phyloP scores from a whole-genome alignment of 2,113 vertebrate species.

The Odontesthes bonariensis region DNA sequence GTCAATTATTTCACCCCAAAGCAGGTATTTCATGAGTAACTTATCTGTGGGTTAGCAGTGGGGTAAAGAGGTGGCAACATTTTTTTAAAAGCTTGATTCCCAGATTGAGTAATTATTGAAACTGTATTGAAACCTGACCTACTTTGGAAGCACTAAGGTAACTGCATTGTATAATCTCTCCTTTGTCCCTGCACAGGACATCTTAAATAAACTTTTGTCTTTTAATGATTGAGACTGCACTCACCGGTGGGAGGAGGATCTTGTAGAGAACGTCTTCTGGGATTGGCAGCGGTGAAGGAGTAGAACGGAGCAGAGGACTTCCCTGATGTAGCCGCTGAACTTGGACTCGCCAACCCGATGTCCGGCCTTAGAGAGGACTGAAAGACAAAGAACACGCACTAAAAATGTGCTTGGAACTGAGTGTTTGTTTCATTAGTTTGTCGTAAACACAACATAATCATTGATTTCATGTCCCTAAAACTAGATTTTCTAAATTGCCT shows the following conservation, averaged over 20 bases:
- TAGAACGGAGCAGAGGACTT: conserved; percentile 91
- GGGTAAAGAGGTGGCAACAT: not conserved
- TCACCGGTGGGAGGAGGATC: conserved; percentile 89
- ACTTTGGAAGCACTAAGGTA: not conserved
- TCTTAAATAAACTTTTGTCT: conserved; percentile 14
- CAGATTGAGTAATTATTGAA: not conserved
- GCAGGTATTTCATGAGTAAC: not conserved
- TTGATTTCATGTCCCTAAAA: not conserved
- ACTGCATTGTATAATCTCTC: conserved; percentile 15
- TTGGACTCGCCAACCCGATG: conserved; percentile 87
- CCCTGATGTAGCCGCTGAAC: conserved; percentile 86
- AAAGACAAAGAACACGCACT: conserved; percentile 49
- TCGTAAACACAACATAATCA: not conserved
- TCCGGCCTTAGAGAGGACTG: conserved; percentile 89
- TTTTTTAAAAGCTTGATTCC: not conserved
- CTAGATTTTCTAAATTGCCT: not conserved
- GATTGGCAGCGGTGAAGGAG: conserved; percentile 89
- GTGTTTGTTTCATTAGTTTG: not conserved
- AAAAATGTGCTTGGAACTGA: not conserved
- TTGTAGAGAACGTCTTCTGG: conserved; percentile 91
- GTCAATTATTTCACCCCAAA: conserved; percentile 2
- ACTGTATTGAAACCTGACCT: conserved; percentile 2
- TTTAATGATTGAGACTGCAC: conserved; percentile 41
- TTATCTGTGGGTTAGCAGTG: not conserved
- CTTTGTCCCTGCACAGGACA: not conserved